A percentile compares a stretch with the other conserved stretches of the same genome.
Evolutionary conservation across 1,140 invertebrate genomes (phyloP).

Genomic region (Saccostrea echinata): DNA sequence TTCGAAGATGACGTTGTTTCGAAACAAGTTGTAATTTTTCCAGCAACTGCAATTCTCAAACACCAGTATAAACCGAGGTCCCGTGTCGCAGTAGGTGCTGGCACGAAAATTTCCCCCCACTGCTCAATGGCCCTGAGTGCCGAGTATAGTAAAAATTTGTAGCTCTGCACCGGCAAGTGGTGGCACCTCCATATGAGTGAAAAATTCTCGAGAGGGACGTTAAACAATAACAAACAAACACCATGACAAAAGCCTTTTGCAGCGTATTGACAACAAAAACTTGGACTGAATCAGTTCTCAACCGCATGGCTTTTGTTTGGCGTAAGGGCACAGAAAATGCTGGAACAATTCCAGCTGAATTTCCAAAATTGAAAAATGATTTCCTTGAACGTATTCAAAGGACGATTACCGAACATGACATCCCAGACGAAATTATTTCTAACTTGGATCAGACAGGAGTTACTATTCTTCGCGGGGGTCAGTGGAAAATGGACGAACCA

Average conservation of each 20-base stretch:
- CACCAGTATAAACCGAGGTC: too few relatives aligned
- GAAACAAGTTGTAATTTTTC: not conserved
- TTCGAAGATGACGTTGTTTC: not conserved
- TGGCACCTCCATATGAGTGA: too few relatives aligned
- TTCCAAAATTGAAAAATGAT: not conserved
- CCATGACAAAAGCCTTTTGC: not conserved
- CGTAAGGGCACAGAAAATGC: not conserved
- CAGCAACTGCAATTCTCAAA: not conserved
- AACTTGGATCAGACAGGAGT: not conserved
- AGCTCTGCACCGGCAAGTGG: too few relatives aligned
- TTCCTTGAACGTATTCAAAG: not conserved
- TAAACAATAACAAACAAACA: too few relatives aligned
- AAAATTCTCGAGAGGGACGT: too few relatives aligned
- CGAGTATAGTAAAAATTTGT: too few relatives aligned
- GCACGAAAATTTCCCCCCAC: too few relatives aligned
- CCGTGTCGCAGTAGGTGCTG: too few relatives aligned
- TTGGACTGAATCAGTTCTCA: not conserved
- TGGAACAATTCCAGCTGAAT: not conserved
- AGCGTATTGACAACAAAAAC: not conserved
- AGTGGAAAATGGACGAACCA: constrained; percentile 1
- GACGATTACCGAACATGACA: not conserved
- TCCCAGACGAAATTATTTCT: not conserved
- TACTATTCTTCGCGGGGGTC: not conserved
- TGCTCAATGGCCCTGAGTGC: too few relatives aligned
- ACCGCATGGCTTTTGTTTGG: not conserved